Evolutionary conservation across 2,797 vertebrate genomes (phyloP).

Genomic region (Schizopygopsis malacanthus): DNA sequence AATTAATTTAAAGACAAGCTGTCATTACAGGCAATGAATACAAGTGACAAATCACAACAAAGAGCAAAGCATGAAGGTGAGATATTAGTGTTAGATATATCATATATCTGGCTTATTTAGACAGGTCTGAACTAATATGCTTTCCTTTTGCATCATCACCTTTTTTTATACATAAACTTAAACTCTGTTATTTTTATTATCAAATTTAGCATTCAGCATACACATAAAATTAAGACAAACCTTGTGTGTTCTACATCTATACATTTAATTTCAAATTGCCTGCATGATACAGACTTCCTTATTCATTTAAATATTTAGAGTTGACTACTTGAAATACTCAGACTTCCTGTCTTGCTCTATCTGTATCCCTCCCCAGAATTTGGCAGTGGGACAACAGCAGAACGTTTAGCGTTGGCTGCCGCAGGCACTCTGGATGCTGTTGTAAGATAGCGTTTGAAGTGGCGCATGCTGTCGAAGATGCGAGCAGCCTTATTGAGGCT

Average conservation of each 20-base stretch:
- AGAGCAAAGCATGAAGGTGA: not conserved
- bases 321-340: slow-evolving; percentile 4
- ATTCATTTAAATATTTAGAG: not conserved
- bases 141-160: not conserved
- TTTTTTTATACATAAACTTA: not conserved
- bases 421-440: slow-evolving; percentile 44
- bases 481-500: slow-evolving; percentile 28
- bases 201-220: not conserved
- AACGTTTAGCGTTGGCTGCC: slow-evolving; percentile 51
- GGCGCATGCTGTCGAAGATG: slow-evolving; percentile 42
- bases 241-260: not conserved
- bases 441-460: slow-evolving; percentile 56
- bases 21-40: not conserved
- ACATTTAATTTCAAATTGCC: not conserved
- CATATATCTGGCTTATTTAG: not conserved
- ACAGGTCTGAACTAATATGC: not conserved
- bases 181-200: not conserved
- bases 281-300: slow-evolving; percentile 6
- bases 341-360: slow-evolving; percentile 45
- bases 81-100: not conserved
- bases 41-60: not conserved
- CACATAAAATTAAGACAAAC: not conserved
- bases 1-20: not conserved
- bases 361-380: slow-evolving; percentile 39
- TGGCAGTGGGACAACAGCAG: slow-evolving; percentile 48